A percentile compares a stretch with the other conserved stretches of the same genome.
Evolutionary conservation across 2,113 vertebrate species (phyloP).

Genomic region (Anguilla japonica): DNA sequence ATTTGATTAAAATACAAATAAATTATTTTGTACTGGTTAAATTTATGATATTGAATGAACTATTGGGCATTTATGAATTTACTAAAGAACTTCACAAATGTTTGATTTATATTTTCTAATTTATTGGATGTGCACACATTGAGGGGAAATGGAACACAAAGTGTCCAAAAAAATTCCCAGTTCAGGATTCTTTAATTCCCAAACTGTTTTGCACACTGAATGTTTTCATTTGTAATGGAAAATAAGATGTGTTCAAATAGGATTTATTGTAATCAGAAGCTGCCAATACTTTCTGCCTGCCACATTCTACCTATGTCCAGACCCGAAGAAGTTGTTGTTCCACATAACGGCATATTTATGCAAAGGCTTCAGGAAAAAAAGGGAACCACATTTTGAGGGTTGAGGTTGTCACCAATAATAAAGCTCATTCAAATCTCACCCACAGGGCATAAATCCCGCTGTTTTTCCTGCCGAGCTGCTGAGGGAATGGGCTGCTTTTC

Average conservation of each 20-base stretch:
- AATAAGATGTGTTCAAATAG: neutral
- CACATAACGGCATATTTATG: neutral
- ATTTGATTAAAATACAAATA: neutral
- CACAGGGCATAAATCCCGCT: neutral
- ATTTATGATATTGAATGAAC: too few species aligned
- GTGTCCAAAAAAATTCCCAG: neutral
- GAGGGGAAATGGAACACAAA: neutral
- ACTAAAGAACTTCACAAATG: too few species aligned
- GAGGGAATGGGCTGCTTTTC: neutral
- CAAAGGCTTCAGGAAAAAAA: neutral
- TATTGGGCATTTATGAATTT: too few species aligned
- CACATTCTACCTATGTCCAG: neutral
- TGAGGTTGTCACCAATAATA: slow-evolving; percentile 1
- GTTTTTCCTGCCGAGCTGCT: neutral
- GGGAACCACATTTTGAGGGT: neutral
- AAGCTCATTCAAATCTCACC: neutral
- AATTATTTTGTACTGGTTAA: neutral
- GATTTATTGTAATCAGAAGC: neutral
- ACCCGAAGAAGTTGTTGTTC: neutral
- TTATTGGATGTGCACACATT: neutral
- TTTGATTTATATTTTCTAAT: too few species aligned
- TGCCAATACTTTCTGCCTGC: neutral
- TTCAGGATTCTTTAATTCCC: neutral
- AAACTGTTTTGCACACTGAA: neutral
- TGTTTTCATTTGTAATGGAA: neutral